Evolutionary conservation across 2,797 vertebrate species (phyloP).

Genomic region (Sebastes minor): DNA sequence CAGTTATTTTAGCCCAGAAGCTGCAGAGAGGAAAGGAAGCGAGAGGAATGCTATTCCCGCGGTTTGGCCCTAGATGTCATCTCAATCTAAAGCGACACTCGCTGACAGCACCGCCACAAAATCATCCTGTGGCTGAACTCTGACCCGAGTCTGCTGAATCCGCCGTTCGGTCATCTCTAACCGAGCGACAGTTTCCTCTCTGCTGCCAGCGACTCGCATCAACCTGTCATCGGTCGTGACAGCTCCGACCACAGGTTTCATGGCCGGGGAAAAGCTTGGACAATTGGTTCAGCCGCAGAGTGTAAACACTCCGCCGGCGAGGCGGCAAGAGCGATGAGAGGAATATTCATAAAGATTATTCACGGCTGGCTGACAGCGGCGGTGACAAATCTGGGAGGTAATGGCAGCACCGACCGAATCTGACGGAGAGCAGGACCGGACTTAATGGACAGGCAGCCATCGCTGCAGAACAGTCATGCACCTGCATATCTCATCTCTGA

Average conservation of each 20-base stretch:
- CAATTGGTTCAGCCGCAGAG: slow-evolving; percentile 49
- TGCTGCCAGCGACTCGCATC: slow-evolving; percentile 29
- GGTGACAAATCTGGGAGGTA: slow-evolving; percentile 56
- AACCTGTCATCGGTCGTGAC: slow-evolving; percentile 42
- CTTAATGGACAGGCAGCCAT: slow-evolving; percentile 60
- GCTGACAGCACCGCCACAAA: slow-evolving; percentile 55
- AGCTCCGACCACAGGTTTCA: slow-evolving; percentile 43
- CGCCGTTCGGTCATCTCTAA: slow-evolving; percentile 18
- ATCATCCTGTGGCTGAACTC: slow-evolving; percentile 46
- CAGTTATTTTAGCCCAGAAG: slow-evolving; percentile 27
- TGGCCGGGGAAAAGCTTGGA: slow-evolving; percentile 25
- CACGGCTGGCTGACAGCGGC: slow-evolving; percentile 53
- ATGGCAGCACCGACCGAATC: slow-evolving; percentile 31
- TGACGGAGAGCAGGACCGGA: slow-evolving; percentile 34
- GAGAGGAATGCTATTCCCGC: slow-evolving; percentile 26
- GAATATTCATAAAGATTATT: slow-evolving; percentile 75
- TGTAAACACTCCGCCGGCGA: slow-evolving; percentile 38
- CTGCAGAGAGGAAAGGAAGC: slow-evolving; percentile 26
- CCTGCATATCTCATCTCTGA: slow-evolving; percentile 50
- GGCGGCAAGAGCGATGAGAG: slow-evolving; percentile 16
- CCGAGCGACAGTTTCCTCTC: slow-evolving; percentile 16
- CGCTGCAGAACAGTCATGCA: slow-evolving; percentile 42
- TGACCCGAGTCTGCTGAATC: slow-evolving; percentile 50
- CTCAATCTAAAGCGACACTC: slow-evolving; percentile 61
- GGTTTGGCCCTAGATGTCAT: slow-evolving; percentile 51